Conservation (phyloP, 2,113 vertebrate genomes). For the Sus scrofa region DNA sequence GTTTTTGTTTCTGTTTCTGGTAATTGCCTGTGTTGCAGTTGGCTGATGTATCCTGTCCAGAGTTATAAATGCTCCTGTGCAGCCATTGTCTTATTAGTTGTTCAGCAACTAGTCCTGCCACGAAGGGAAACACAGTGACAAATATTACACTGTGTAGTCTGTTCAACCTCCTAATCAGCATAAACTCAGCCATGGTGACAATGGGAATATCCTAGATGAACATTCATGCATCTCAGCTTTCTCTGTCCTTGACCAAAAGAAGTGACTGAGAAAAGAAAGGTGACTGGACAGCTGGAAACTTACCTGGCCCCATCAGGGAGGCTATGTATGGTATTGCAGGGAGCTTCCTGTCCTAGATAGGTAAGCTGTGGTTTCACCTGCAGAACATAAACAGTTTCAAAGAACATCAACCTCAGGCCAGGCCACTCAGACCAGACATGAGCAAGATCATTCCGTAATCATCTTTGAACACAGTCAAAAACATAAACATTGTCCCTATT, state of each 20-base stretch:
- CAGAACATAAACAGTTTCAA: background rate
- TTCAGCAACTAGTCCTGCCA: conserved; percentile 1
- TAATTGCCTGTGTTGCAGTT: background rate
- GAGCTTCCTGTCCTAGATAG: background rate
- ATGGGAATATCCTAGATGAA: background rate
- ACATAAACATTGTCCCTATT: background rate
- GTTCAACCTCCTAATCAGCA: background rate
- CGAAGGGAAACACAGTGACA: background rate
- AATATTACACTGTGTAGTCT: background rate
- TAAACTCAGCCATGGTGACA: background rate
- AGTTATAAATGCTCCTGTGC: background rate
- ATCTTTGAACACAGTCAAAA: background rate
- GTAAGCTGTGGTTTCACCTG: background rate
- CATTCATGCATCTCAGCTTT: background rate
- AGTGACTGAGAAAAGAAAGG: background rate
- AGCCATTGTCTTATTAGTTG: background rate
- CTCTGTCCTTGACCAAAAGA: background rate
- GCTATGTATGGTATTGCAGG: background rate
- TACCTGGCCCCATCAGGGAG: accelerated
- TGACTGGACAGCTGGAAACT: background rate
- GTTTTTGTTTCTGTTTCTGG: conserved; percentile 43
- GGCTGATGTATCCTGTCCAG: background rate
- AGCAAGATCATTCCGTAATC: background rate
- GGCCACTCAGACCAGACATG: background rate
- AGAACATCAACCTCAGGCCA: background rate